Conservation (phyloP, 2,888 invertebrate genomes). For the Zaprionus lineosus region DNA sequence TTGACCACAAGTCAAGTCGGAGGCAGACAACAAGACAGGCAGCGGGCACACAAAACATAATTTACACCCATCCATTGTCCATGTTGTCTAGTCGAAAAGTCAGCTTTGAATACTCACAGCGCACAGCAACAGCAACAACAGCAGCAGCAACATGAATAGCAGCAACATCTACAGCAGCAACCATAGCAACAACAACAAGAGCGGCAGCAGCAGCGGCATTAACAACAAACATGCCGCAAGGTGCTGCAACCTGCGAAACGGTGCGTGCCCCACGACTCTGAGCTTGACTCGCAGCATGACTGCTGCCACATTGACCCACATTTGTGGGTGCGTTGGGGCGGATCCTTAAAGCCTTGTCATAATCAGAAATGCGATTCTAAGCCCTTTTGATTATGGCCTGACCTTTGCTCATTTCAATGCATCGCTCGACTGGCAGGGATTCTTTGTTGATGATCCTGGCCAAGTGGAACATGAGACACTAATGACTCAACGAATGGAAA, state of each 20-base stretch:
- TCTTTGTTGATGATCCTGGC: no score
- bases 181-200: background rate
- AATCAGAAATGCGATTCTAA: no score
- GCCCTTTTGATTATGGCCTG: no score
- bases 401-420: no score
- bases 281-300: no score
- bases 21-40: conserved; percentile 43
- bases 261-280: no score
- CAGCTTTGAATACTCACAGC: conserved; percentile 29
- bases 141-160: background rate
- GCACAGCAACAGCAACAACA: conserved; percentile 3
- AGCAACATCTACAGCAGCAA: background rate
- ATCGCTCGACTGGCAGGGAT: no score
- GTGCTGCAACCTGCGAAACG: background rate
- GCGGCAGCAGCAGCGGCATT: background rate
- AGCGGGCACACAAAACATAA: conserved; percentile 62
- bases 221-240: background rate
- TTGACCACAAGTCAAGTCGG: conserved; percentile 70
- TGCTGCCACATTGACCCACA: no score
- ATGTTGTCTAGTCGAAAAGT: conserved; percentile 60
- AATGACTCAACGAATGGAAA: conserved; percentile 54
- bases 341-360: no score
- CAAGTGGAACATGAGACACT: conserved; percentile 49
- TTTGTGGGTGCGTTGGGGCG: no score
- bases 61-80: conserved; percentile 73